Evolutionary conservation across 2,888 invertebrate genomes (phyloP).

Genomic region (Coecobrya sp.): DNA sequence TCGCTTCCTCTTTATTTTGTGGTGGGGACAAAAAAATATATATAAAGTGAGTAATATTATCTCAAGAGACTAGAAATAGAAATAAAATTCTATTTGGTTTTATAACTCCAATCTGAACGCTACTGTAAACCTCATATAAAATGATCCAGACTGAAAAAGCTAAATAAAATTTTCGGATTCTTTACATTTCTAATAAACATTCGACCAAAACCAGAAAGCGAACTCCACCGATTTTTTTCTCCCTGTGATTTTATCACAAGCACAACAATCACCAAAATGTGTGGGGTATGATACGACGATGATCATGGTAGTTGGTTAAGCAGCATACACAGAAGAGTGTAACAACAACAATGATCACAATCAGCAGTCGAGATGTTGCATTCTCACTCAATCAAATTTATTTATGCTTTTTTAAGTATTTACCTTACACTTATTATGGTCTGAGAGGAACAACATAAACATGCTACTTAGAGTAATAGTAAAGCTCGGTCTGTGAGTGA

Average conservation of each 20-base stretch:
- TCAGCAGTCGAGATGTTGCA: neutral
- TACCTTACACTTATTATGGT: slow-evolving; percentile 20
- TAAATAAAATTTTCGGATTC: neutral
- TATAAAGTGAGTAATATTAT: slow-evolving; percentile 22
- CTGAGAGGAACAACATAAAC: neutral
- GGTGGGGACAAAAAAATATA: slow-evolving; percentile 20
- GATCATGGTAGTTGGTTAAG: neutral
- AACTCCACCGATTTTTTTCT: neutral
- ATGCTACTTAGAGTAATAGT: neutral
- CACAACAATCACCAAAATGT: slow-evolving; percentile 29
- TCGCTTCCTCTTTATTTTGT: slow-evolving; percentile 43
- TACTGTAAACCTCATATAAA: neutral
- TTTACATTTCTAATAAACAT: neutral
- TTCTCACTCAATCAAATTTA: slow-evolving; percentile 34
- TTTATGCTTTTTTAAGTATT: slow-evolving; percentile 43
- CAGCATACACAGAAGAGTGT: neutral
- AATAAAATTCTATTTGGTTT: slow-evolving; percentile 9
- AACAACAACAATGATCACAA: slow-evolving; percentile 45
- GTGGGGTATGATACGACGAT: slow-evolving; percentile 36
- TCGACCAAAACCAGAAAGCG: neutral
- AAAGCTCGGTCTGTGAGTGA: neutral
- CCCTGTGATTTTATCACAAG: slow-evolving; percentile 30
- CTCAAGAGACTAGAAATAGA: slow-evolving; percentile 36
- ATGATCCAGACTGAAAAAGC: neutral
- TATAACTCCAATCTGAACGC: slow-evolving; percentile 17